Evolutionary conservation across 2,797 vertebrate genomes (phyloP), one percentile per base, ranked within the genome.

Genomic region (Poeciliopsis paucimaculata): DNA sequence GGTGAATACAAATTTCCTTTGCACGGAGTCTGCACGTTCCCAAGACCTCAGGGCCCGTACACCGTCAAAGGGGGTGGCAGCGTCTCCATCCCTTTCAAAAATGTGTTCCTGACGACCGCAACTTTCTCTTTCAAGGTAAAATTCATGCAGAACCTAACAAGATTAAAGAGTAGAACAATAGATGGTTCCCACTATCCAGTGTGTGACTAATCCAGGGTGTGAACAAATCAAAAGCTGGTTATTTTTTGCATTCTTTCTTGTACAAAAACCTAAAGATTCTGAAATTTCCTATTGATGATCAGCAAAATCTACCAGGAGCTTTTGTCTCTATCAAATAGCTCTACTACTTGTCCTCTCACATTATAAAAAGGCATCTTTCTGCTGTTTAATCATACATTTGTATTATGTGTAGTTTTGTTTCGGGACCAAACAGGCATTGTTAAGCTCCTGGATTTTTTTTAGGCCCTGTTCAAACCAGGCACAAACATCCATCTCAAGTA

Each of bases 21-120:
- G 57, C 83, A 90, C 0, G 97, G 97, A 75, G 90, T 92, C 16
- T 95, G 96, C 53, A 84, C 93, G 3, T 90, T 92, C 0, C 97
- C 97, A 23, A 96, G 96, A 86, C 94, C 97, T 0, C 97, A 98
- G 82, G 97, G 97, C 1, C 97, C 96, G 1, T 94, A 97, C 72
- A 76, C 75, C 76, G 90, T 98, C 85, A 94, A 80, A 68, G 84
- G 94, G 0, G 94, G 97, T 0, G 83, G 81, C 86, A 96, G 11
- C 76, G 18, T 94, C 34, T 43, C 89, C 41, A 97, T 98, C 84
- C 93, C 96, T 71, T 98, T 98, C 92, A 98, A 97, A 86, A 99
- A 98, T 0, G 34, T 97, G 28, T 98, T 98, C 92, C 86, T 85
- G 8, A 94, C 96, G 53, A 70, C 92, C 5, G 93, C 90, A 0